Conservation (phyloP, 2,888 invertebrate genomes). For the Iphiclides podalirius region DNA sequence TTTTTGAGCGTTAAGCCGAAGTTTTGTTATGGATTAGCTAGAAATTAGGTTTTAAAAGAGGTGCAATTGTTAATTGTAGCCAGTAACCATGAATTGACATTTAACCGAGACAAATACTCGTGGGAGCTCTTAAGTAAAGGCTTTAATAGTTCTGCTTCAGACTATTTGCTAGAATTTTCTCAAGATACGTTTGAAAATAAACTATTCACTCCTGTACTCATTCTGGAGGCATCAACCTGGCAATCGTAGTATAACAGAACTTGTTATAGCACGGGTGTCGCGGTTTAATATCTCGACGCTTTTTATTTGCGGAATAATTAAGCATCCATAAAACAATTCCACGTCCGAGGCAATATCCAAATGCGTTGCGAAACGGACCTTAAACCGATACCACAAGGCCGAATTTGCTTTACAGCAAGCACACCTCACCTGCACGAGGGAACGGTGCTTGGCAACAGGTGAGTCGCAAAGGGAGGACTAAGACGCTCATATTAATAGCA, state of each 20-base stretch:
- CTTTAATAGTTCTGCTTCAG: too few species aligned
- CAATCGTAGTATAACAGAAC: too few species aligned
- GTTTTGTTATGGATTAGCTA: too few species aligned
- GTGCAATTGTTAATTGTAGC: too few species aligned
- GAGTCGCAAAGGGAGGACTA: conserved; percentile 31
- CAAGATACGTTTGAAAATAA: too few species aligned
- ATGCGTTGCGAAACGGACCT: background rate
- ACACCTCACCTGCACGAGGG: background rate
- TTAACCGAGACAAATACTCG: too few species aligned
- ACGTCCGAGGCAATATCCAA: background rate
- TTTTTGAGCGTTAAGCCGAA: too few species aligned
- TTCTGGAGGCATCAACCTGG: background rate
- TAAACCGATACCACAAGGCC: background rate
- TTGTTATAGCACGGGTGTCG: background rate
- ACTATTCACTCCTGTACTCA: too few species aligned
- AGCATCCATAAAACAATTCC: conserved; percentile 5
- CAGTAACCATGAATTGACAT: too few species aligned
- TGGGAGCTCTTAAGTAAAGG: too few species aligned
- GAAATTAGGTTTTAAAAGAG: too few species aligned
- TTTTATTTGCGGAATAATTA: background rate
- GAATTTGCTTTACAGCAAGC: background rate
- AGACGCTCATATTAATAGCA: conserved; percentile 47
- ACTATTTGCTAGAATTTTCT: too few species aligned
- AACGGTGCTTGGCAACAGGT: conserved; percentile 31
- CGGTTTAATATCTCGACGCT: background rate